Base-by-base conservation (phyloP, 2,888 invertebrate species). In the Zygothrica quintamaculata region DNA sequence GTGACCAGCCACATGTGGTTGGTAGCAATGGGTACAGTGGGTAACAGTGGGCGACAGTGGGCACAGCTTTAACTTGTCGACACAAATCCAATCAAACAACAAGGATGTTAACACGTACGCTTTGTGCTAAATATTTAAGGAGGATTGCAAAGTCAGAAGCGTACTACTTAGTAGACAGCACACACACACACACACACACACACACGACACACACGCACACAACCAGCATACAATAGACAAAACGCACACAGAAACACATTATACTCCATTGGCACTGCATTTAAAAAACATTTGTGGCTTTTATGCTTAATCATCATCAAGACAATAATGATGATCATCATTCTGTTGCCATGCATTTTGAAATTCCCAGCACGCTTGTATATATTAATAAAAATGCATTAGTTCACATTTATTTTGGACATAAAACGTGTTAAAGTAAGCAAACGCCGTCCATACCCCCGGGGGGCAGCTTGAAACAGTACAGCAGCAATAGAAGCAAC, bases 311-410 rank as follows among this genome's bases (percentile, higher is more conserved):
- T 88, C 88, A 88, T 87, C 77, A 74, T 74, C 76, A 52, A 42
- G 33, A 58, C 40, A 44, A 64, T 46, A 33, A 34, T 36, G 60
- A 22, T 55, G 47, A 59, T 58, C 48, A 73, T 67, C 50, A 34
- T 39, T 31, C 37, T 43, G 33, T n/a, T 25, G 51, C 22, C 29
- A n/a, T 59, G 46, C 50, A 60, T 59, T 66, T 65, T 50, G 64
- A 47, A 60, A 87, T 81, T 87, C 87, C 77, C 78, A 67, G 73
- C 87, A 88, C 88, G 88, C 75, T 84, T 80, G 77, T 74, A 74
- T 78, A 82, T 82, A 84, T 87, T 82, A 86, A 88, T 87, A 88
- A 88, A 88, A 88, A 86, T 87, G 88, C 88, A 88, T 88, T 88
- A 88, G 79, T 79, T 74, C 72, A 77, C 88, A 87, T 88, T 82